Evolutionary conservation across 2,113 vertebrate genomes (phyloP), one percentile per base, ranked within the genome.

Genomic region (Halichoerus grypus): DNA sequence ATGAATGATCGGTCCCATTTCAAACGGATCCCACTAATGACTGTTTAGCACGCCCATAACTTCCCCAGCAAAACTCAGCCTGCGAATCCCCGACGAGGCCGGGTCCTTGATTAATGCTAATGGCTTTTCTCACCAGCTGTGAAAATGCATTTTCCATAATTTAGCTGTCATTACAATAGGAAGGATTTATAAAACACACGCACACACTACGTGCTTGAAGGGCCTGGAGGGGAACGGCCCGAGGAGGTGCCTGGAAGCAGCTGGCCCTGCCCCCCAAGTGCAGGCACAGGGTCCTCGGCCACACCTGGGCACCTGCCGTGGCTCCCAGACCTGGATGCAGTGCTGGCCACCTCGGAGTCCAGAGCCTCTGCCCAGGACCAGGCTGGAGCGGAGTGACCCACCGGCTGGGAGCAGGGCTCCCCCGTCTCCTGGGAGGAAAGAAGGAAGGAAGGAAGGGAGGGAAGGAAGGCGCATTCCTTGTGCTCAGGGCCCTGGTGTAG

Each of bases 111-210:
- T 97, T 96, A 97, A 98, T 98, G 97, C 97, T 98, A 98, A 98
- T 98, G 97, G 96, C 39, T 94, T 96, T 97, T 93, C 98, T 98
- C 97, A 88, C 97, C 97, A 97, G 96, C 98, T 98, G 98, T 96
- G 98, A 97, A 97, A 98, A 98, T 92, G 97, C 97, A 96, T 98
- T 98, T 98, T 97, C 98, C 97, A 97, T 98, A 98, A 98, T 97
- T 97, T 97, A 94, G 97, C 97, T 98, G 97, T 98, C 97, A 98
- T 96, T 93, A 98, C 97, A 90, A 94, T 63, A 79, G 79, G 82
- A 80, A 96, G 97, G 96, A 92, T 97, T 98, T 97, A 97, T 97
- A 98, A 96, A 97, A 97, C 97, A 97, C 96, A 88, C 57, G 4
- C 16, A 0, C 94, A 49, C 61, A 3, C 90, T 36, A 3, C 21